Percentiles rank a stretch among this genome's conserved stretches.
Evolutionary conservation across 1,140 invertebrate genomes (phyloP).

Genomic region (Globodera ellingtonae): DNA sequence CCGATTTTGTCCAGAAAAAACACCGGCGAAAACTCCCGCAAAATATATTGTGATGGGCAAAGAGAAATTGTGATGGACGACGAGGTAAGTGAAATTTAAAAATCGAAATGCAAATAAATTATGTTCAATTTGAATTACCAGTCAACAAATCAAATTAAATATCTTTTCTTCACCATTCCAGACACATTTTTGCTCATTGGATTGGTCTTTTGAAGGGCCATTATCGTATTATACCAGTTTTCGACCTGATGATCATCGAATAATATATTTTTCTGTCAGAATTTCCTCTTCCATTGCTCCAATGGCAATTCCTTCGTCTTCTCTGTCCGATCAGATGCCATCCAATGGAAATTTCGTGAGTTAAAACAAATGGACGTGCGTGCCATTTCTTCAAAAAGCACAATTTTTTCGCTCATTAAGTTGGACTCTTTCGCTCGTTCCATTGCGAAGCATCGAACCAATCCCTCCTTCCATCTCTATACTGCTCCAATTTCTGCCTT

Average conservation of each 20-base stretch:
- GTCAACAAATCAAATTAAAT: too few relatives aligned
- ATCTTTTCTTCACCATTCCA: neutral
- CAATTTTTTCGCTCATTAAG: neutral
- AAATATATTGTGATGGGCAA: neutral
- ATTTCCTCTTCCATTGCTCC: neutral
- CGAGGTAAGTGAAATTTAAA: neutral
- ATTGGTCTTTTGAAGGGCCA: neutral
- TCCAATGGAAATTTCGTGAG: neutral
- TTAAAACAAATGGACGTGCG: neutral
- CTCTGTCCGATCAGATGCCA: neutral
- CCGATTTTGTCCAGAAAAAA: neutral
- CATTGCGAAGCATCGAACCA: slow-evolving; percentile 26
- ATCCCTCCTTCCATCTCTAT: slow-evolving; percentile 18
- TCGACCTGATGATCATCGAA: neutral
- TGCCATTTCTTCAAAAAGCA: too few relatives aligned
- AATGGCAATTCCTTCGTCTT: neutral
- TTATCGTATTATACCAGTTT: neutral
- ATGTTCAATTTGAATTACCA: too few relatives aligned
- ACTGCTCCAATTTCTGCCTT: slow-evolving; percentile 13
- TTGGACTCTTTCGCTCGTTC: slow-evolving; percentile 12
- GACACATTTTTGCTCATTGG: neutral
- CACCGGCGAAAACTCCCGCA: neutral
- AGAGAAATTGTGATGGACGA: neutral
- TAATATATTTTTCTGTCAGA: neutral
- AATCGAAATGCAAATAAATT: neutral